Percentiles rank a stretch among this genome's conserved stretches.
Evolutionary conservation across 2,888 invertebrate species (phyloP).

Genomic region (Omphaloscelis lunosa): DNA sequence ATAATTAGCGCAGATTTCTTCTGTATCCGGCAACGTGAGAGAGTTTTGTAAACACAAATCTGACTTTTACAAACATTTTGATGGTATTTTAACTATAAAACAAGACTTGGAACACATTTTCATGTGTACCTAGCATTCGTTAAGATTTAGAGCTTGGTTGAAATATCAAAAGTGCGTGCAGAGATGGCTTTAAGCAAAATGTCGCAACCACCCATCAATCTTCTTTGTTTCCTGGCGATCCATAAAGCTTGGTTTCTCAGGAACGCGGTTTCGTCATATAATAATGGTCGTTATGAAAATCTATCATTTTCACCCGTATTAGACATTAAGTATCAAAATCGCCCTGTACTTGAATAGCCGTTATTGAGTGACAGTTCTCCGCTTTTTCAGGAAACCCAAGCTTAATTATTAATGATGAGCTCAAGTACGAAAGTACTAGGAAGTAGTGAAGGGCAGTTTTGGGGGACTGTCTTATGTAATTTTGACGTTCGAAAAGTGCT

Average conservation of each 20-base stretch:
- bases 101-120: background rate
- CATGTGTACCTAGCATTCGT: background rate
- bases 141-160: background rate
- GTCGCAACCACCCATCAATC: background rate
- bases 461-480: too few relatives aligned
- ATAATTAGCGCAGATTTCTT: conserved; percentile 28
- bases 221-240: background rate
- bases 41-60: conserved; percentile 16
- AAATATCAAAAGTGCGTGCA: background rate
- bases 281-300: too few relatives aligned
- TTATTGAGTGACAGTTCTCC: too few relatives aligned
- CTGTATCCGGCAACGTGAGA: conserved; percentile 14
- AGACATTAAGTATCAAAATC: too few relatives aligned
- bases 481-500: too few relatives aligned
- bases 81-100: conserved; percentile 17
- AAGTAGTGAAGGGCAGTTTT: too few relatives aligned
- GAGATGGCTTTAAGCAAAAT: background rate
- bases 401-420: background rate
- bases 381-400: too few relatives aligned
- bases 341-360: too few relatives aligned
- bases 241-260: background rate
- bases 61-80: conserved; percentile 13
- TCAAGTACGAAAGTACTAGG: too few relatives aligned
- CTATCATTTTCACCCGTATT: too few relatives aligned
- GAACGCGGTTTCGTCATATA: too few relatives aligned